Conservation (phyloP, 2,888 invertebrate genomes). For the Ptycholaimellus sp. region DNA sequence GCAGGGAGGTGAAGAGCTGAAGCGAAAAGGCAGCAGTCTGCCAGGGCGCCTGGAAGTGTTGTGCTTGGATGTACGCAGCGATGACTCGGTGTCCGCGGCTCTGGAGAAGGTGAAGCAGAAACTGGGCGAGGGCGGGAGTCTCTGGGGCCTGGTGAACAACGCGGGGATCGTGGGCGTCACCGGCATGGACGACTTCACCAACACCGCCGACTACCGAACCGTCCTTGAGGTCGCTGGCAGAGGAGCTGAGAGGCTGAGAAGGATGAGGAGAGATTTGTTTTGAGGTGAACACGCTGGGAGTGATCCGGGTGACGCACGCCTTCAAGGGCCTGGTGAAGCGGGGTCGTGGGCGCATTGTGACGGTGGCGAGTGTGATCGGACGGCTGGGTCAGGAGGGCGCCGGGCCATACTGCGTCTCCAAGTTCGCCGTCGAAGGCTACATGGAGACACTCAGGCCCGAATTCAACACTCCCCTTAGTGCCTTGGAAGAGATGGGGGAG, state of each 20-base stretch:
- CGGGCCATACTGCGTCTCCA: conserved; percentile 19
- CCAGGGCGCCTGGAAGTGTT: no score
- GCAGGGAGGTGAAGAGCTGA: no score
- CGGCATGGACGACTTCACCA: conserved; percentile 24
- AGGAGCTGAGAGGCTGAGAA: background rate
- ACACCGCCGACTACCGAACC: conserved; percentile 20
- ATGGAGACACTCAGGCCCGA: background rate
- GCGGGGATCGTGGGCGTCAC: conserved; percentile 18
- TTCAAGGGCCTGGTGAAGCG: conserved; percentile 16
- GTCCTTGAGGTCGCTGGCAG: conserved; percentile 8
- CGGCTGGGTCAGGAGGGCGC: conserved; percentile 19
- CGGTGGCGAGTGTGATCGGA: conserved; percentile 27
- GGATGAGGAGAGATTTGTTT: conserved; percentile 6
- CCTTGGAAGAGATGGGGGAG: background rate
- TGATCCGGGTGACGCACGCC: conserved; percentile 19
- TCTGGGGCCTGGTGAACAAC: conserved; percentile 21
- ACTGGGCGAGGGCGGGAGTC: conserved; percentile 10
- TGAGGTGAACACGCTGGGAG: conserved; percentile 24
- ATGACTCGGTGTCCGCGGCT: no score
- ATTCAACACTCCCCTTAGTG: no score
- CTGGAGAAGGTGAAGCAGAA: no score
- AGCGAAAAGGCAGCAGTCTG: no score
- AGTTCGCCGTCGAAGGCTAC: conserved; percentile 18
- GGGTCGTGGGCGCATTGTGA: conserved; percentile 27
- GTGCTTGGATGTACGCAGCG: no score